Evolutionary conservation across 1,140 invertebrate genomes (phyloP), one percentile per base, ranked within the genome.

Genomic region (Scaptomyza pallida): DNA sequence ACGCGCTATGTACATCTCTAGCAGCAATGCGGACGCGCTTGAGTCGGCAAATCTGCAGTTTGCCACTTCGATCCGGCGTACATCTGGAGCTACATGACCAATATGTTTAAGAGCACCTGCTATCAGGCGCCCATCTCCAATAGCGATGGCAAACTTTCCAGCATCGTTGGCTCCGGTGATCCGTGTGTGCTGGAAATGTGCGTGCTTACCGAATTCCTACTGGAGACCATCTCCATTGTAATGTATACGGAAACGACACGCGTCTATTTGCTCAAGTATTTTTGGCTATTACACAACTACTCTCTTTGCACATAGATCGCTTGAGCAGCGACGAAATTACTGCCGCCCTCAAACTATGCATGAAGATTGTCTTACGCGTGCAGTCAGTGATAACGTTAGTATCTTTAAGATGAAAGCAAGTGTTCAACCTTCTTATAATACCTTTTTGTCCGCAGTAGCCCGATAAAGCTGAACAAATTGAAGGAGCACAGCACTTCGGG

Each of bases 11-110:
- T 93, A 90, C 56, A 73, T 91, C 8, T 89, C 85, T 23, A 89
- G 77, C 52, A 88, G 78, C 4, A 91, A 91, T 65, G 70, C 75
- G 43, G 91, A 95, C 83, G 93, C 97, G 4, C 92, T 96, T 4
- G 97, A 97, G 92, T 96, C 95, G 10, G 96, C 96, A 0, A 98
- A 97, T 91, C 92, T 98, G 21, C 90, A 98, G 13, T 97, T 98
- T 86, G 95, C 95, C 26, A 96, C 96, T 93, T 98, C 50, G 96
- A 98, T 81, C 95, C 96, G 1, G 95, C 95, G 47, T 98, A 97
- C 85, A 95, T 98, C 45, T 98, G 97, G 97, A 94, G 95, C 67
- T 97, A 96, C 89, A 94, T 96, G 61, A 95, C 95, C 2, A 93
- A 93, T 44, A 91, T 95, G 56, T 96, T 96, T 89, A 93, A 94